A percentile compares a stretch with the other conserved stretches of the same genome.
phyloP scores from a whole-genome alignment of 2,888 invertebrate genomes.

The Cyclophora albipunctata region DNA sequence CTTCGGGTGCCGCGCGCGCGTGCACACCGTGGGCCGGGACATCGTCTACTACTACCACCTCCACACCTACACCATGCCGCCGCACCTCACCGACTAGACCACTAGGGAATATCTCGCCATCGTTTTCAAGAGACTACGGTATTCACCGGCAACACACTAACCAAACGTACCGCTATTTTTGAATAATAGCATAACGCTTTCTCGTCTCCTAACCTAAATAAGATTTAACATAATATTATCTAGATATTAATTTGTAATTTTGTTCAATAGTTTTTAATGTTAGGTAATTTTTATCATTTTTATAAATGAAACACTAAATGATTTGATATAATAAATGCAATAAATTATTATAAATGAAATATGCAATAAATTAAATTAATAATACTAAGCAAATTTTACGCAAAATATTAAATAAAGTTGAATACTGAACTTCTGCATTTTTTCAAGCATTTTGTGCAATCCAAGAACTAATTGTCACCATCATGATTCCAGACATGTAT shows the following conservation, averaged over 20 bases:
- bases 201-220: not conserved
- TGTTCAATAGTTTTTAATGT: no score
- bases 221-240: not conserved
- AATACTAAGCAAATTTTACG: not conserved
- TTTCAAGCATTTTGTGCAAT: no score
- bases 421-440: no score
- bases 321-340: not conserved
- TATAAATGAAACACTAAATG: not conserved
- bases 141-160: not conserved
- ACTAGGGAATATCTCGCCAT: not conserved
- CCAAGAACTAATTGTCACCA: no score
- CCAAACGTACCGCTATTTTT: not conserved
- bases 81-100: no score
- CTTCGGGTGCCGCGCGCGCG: constrained; percentile 32
- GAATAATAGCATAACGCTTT: not conserved
- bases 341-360: no score
- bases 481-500: constrained; percentile 12
- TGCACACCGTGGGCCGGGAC: constrained; percentile 32
- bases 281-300: not conserved
- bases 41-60: constrained; percentile 30
- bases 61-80: constrained; percentile 16
- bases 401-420: no score
- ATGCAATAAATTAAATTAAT: no score
- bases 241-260: no score
- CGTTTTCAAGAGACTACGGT: not conserved